Conservation (phyloP, 2,888 invertebrate genomes). For the Julus scanicus region DNA sequence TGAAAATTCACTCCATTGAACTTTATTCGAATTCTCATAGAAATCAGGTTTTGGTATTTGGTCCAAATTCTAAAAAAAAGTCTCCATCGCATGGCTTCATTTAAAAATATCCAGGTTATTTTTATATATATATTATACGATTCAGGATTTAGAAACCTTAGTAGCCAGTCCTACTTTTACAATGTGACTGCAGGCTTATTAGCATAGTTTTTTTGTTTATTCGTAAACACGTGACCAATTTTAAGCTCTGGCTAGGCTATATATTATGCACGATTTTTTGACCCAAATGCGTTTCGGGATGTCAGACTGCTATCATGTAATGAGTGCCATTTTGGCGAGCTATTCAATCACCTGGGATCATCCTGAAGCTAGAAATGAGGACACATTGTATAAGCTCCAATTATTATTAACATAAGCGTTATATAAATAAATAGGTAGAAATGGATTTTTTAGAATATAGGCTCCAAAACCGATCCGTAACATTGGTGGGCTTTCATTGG, state of each 20-base stretch:
- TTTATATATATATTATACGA: background rate
- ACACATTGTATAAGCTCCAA: slow-evolving; percentile 12
- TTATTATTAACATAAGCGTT: slow-evolving; percentile 7
- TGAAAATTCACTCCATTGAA: background rate
- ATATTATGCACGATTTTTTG: slow-evolving; percentile 10
- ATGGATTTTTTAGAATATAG: background rate
- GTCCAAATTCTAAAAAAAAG: background rate
- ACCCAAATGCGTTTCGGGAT: slow-evolving; percentile 9
- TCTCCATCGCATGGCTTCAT: background rate
- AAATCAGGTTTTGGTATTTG: background rate
- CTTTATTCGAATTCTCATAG: background rate
- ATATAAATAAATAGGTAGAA: background rate
- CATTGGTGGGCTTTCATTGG: background rate
- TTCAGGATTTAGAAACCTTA: background rate
- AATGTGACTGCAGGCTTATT: background rate
- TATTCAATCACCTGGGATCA: slow-evolving; percentile 28
- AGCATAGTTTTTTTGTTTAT: background rate
- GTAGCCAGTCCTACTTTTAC: background rate
- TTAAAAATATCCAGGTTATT: background rate
- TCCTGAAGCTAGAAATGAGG: background rate
- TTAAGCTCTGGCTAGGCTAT: slow-evolving; percentile 18
- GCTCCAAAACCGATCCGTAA: background rate
- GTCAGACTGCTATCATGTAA: background rate
- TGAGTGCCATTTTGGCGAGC: background rate
- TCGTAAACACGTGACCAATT: slow-evolving; percentile 8